Percentiles rank a stretch among this genome's conserved stretches.
Evolutionary conservation across 2,113 vertebrate genomes (phyloP).

Genomic region (Cariama cristata): DNA sequence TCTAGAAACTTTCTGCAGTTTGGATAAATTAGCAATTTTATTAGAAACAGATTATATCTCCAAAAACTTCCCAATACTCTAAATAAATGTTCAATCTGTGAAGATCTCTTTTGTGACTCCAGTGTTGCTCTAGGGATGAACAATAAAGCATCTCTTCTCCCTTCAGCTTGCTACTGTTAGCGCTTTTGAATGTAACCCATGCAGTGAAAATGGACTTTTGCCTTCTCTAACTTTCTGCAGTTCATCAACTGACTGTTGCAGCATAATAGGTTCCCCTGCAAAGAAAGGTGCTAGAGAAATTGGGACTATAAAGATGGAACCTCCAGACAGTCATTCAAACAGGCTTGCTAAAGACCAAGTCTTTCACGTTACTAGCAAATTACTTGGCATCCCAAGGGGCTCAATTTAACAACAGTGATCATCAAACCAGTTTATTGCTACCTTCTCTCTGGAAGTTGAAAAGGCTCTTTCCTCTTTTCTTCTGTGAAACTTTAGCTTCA

Average conservation of each 20-base stretch:
- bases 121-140: slow-evolving; percentile 28
- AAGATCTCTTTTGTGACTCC: background rate
- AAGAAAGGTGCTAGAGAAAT: slow-evolving; percentile 40
- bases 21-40: background rate
- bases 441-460: slow-evolving; percentile 36
- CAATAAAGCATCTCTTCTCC: slow-evolving; percentile 17
- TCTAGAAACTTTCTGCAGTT: background rate
- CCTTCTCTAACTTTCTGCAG: slow-evolving; percentile 40
- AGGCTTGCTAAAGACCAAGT: slow-evolving; percentile 24
- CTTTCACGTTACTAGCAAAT: background rate
- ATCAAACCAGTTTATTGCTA: slow-evolving; percentile 59
- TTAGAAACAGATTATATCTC: background rate
- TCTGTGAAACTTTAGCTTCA: slow-evolving; percentile 42
- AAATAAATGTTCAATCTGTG: background rate
- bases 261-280: slow-evolving; percentile 27
- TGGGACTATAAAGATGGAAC: slow-evolving; percentile 41
- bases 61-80: background rate
- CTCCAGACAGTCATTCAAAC: slow-evolving; percentile 40
- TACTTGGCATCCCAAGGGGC: background rate
- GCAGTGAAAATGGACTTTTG: slow-evolving; percentile 68
- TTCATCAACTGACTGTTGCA: slow-evolving; percentile 53
- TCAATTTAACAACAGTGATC: slow-evolving; percentile 47
- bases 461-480: slow-evolving; percentile 16
- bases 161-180: slow-evolving; percentile 43
- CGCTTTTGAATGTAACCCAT: slow-evolving; percentile 55